phyloP scores from a whole-genome alignment of 2,113 vertebrate genomes.

The Leuciscus idus region DNA sequence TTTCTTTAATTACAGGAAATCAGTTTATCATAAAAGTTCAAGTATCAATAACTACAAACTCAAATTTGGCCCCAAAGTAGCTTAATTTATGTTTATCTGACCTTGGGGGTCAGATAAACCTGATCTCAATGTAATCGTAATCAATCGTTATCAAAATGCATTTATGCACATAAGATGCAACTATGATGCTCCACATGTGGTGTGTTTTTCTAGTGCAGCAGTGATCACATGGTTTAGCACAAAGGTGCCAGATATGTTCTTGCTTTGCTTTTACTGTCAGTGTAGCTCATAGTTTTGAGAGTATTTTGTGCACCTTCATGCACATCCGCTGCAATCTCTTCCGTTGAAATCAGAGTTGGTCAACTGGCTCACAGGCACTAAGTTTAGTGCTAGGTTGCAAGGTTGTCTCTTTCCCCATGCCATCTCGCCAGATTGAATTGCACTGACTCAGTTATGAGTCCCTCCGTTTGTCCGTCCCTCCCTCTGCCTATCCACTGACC shows the following conservation, averaged over 20 bases:
- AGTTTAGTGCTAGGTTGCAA: constrained; percentile 67
- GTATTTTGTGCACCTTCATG: not conserved
- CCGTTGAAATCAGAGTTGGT: constrained; percentile 59
- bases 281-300: not conserved
- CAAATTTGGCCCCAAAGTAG: too few species aligned
- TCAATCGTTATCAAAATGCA: not conserved
- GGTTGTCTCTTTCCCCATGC: constrained; percentile 56
- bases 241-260: not conserved
- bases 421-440: constrained; percentile 72
- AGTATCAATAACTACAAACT: too few species aligned
- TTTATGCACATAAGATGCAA: not conserved
- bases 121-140: too few species aligned
- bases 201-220: not conserved
- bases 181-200: not conserved
- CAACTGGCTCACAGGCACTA: constrained; percentile 62
- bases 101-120: too few species aligned
- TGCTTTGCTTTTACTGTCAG: not conserved
- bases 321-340: not conserved
- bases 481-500: constrained; percentile 35
- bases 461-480: constrained; percentile 11
- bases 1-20: too few species aligned
- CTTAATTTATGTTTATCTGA: not conserved
- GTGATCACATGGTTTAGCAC: not conserved
- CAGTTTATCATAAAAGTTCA: too few species aligned
- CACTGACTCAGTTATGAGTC: constrained; percentile 74